These are phyloP conservation scores for Noctua janthina DNA, from an alignment of 2,888 invertebrate genomes.

Conservation along the genomic window DNA sequence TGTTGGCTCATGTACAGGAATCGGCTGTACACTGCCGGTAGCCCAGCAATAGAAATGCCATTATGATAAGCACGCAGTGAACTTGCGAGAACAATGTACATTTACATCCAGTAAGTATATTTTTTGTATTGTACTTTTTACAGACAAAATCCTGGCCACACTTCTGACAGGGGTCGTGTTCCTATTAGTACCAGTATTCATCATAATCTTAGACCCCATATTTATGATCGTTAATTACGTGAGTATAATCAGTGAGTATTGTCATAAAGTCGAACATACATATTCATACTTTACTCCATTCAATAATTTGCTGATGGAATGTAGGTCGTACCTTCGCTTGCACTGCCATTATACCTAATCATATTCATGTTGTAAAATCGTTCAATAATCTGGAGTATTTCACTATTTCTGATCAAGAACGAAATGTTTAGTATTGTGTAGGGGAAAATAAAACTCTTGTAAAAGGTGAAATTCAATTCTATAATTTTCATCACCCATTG, in stretches of 20 bases:
- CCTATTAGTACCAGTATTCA: conserved; percentile 57
- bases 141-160: conserved; percentile 59
- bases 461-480: background rate
- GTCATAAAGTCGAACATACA: background rate
- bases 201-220: conserved; percentile 65
- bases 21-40: no score
- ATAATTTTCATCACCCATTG: background rate
- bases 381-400: background rate
- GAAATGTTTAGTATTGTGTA: background rate
- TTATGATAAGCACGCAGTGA: no score
- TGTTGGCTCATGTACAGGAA: no score
- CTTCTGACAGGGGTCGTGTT: conserved; percentile 56
- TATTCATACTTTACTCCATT: background rate
- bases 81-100: no score
- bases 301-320: background rate
- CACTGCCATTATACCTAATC: background rate
- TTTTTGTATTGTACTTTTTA: conserved; percentile 24
- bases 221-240: conserved; percentile 65
- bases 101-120: background rate
- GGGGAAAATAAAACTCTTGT: background rate
- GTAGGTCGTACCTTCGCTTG: background rate
- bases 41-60: no score
- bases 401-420: background rate
- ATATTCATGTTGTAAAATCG: background rate
- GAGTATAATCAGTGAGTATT: conserved; percentile 51